These are phyloP conservation scores for Orthonychiurus folsomi DNA, from an alignment of 2,888 invertebrate species.

Conservation along the genomic window DNA sequence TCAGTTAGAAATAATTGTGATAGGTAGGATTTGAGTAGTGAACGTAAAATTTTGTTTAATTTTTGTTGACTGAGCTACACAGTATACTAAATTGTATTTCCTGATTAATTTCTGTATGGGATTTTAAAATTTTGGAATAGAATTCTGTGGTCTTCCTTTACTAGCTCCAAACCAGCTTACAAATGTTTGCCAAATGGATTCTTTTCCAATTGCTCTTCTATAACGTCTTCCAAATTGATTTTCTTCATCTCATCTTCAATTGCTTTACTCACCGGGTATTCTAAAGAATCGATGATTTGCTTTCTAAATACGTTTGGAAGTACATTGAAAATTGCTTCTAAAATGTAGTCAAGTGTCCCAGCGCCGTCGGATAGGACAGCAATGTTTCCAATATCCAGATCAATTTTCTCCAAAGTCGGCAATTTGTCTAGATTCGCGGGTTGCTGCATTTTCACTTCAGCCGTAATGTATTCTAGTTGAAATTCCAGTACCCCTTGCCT, in stretches of 20 bases:
- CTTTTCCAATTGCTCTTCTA: conserved; percentile 49
- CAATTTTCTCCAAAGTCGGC: conserved; percentile 61
- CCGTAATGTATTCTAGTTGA: conserved; percentile 38
- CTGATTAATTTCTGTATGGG: too few relatives aligned
- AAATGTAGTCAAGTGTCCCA: conserved; percentile 72
- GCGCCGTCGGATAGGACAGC: conserved; percentile 74
- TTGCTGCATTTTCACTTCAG: conserved; percentile 59
- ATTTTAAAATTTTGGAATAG: too few relatives aligned
- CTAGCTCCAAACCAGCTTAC: too few relatives aligned
- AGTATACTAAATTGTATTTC: too few relatives aligned
- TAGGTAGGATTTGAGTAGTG: too few relatives aligned
- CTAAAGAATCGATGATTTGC: conserved; percentile 77
- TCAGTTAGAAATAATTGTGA: too few relatives aligned
- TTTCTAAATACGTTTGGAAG: conserved; percentile 75
- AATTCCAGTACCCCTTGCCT: conserved; percentile 37
- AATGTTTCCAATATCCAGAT: conserved; percentile 73
- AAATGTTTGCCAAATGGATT: too few relatives aligned
- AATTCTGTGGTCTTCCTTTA: too few relatives aligned
- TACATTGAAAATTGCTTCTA: conserved; percentile 71
- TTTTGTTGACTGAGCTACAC: too few relatives aligned
- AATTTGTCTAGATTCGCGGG: conserved; percentile 65
- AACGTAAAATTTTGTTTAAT: too few relatives aligned
- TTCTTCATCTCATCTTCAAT: conserved; percentile 55
- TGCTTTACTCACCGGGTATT: conserved; percentile 63
- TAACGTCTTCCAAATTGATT: conserved; percentile 63